These are phyloP conservation scores for Scylla paramamosain DNA, from an alignment of 1,140 invertebrate genomes.

Conservation along the genomic window DNA sequence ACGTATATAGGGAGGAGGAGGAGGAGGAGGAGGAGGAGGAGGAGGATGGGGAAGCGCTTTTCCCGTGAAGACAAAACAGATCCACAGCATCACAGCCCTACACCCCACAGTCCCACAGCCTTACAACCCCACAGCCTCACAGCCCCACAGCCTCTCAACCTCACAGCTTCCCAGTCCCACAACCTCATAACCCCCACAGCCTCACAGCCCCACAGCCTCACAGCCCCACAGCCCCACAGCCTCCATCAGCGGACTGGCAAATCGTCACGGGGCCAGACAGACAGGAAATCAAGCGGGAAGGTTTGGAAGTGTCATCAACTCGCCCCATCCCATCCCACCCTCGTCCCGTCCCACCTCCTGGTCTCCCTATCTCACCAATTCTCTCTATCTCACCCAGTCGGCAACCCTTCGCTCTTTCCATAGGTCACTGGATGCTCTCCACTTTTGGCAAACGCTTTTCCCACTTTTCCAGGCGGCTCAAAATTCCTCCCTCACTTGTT, in stretches of 20 bases:
- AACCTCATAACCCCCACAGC: too few species aligned
- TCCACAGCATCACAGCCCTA: too few species aligned
- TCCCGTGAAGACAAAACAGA: neutral
- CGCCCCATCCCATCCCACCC: neutral
- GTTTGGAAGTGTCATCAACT: neutral
- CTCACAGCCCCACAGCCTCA: too few species aligned
- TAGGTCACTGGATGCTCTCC: neutral
- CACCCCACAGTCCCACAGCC: too few species aligned
- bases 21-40: too few species aligned
- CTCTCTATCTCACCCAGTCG: neutral
- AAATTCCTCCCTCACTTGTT: neutral
- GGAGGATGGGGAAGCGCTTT: neutral
- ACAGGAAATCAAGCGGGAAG: neutral
- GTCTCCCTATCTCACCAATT: too few species aligned
- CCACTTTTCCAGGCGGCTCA: neutral
- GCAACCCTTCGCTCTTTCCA: neutral
- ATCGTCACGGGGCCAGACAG: neutral
- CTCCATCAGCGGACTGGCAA: neutral
- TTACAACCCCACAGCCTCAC: too few species aligned
- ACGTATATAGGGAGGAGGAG: too few species aligned
- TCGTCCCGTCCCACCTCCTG: too few species aligned
- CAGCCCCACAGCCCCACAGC: too few species aligned
- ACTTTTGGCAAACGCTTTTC: neutral
- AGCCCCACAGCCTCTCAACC: too few species aligned
- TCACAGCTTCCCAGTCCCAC: too few species aligned